Percentiles rank a stretch among this genome's conserved stretches.
Conservation (phyloP, 2,797 vertebrate genomes). For the Liasis olivaceus region DNA sequence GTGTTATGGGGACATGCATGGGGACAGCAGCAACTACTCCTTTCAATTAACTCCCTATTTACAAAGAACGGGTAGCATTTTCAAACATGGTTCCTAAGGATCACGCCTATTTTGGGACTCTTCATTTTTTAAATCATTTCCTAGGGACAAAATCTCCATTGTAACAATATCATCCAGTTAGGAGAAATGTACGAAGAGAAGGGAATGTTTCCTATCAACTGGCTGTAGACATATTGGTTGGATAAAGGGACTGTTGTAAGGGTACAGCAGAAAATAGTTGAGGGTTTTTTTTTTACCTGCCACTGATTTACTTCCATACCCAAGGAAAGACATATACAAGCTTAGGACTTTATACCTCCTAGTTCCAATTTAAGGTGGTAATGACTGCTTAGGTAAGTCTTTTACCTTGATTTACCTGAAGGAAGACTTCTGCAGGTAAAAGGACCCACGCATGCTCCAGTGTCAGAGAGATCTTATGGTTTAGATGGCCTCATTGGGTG, state of each 20-base stretch:
- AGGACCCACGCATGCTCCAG: neutral
- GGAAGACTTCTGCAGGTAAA: neutral
- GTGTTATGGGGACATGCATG: no score
- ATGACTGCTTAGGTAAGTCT: neutral
- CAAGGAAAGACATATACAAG: neutral
- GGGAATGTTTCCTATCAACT: neutral
- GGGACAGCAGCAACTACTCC: neutral
- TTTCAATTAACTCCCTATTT: neutral
- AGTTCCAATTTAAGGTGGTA: neutral
- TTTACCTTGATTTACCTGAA: neutral
- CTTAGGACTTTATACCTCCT: neutral
- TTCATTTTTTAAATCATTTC: neutral
- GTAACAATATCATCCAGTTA: neutral
- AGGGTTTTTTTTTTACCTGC: neutral
- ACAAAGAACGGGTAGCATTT: neutral
- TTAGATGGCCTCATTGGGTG: neutral
- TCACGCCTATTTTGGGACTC: neutral
- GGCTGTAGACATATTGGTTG: neutral
- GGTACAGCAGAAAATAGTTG: neutral
- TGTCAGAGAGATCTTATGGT: neutral
- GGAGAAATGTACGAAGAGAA: neutral
- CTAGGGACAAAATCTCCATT: neutral
- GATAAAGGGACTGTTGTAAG: neutral
- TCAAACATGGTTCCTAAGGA: neutral
- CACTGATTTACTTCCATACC: neutral